Evolutionary conservation across 2,888 invertebrate genomes (phyloP), one percentile per base, ranked within the genome.

Genomic region (Tipula lateralis): DNA sequence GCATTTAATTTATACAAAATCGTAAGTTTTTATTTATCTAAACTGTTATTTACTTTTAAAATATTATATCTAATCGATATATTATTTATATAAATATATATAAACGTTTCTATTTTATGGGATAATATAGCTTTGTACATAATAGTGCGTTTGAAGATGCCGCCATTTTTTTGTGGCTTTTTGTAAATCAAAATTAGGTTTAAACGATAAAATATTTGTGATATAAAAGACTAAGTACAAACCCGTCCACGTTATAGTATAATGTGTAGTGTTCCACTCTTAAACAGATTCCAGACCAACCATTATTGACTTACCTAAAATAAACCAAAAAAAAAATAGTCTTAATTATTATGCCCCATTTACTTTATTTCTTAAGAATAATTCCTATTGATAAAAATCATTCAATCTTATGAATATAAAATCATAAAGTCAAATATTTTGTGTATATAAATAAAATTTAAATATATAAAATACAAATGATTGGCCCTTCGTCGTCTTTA

Each of bases 221-320:
- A 24, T 66, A 66, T 24, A 66, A 24, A 24, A n/a, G n/a, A 39
- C 9, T 39, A 66, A 66, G 7, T 3, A 66, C 66, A 66, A 66
- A 66, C 66, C 66, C 24, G 66, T 66, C 66, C 16, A 19, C 12
- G 9, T 66, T 24, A 12, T 12, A 24, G 0, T 19, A 24, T 24
- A 66, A 5, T 9, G 9, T 19, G 19, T 19, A 19, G 19, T 19
- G 6, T 50, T 66, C 9, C 16, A 50, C 44, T 16, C n/a, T 1
- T 50, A 50, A 16, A 39, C 44, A 24, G 24, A 24, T 66, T 66
- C 24, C 9, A 24, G 66, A 66, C 24, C 66, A 66, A 66, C 1
- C 24, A 66, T n/a, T n/a, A n/a, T 66, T 66, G 66, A 66, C 66
- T 66, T 66, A 66, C 66, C 66, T 66, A 66, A 66, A 66, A 66